A percentile compares a stretch with the other conserved stretches of the same genome.
phyloP scores from a whole-genome alignment of 2,888 invertebrate species.

The Antitype chi region DNA sequence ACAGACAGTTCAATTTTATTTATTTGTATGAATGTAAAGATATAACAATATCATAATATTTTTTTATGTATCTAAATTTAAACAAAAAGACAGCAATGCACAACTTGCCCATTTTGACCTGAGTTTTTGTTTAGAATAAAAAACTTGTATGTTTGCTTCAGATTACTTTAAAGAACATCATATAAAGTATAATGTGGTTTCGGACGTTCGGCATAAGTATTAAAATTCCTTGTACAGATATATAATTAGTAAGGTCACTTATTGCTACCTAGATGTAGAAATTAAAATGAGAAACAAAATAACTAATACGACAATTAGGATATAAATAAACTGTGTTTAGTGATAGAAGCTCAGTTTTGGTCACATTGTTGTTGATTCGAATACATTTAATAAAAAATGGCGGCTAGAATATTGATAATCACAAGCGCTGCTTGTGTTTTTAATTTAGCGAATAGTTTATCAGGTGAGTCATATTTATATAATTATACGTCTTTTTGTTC shows the following conservation, averaged over 20 bases:
- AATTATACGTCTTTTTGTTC: no score
- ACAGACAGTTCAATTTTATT: no score
- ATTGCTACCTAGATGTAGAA: neutral
- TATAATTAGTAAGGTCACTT: neutral
- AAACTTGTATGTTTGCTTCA: neutral
- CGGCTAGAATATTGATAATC: conserved; percentile 30
- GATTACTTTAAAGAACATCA: neutral
- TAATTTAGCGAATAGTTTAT: conserved; percentile 4
- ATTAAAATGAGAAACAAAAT: neutral
- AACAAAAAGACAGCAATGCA: neutral
- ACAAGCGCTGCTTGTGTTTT: conserved; percentile 17
- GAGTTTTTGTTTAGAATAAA: no score
- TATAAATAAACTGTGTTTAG: conserved; percentile 30
- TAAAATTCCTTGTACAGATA: conserved; percentile 15
- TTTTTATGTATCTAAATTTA: neutral
- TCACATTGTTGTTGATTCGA: neutral
- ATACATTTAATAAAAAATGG: conserved; percentile 29
- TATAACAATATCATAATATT: neutral
- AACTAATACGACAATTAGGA: no score
- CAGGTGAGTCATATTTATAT: conserved; percentile 33
- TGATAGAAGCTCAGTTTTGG: conserved; percentile 8
- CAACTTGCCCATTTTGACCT: no score
- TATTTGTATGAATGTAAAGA: no score
- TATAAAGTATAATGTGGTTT: neutral
- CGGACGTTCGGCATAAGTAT: neutral